Evolutionary conservation across 2,797 vertebrate genomes (phyloP), one percentile per base, ranked within the genome.

Genomic region (Echiichthys vipera): DNA sequence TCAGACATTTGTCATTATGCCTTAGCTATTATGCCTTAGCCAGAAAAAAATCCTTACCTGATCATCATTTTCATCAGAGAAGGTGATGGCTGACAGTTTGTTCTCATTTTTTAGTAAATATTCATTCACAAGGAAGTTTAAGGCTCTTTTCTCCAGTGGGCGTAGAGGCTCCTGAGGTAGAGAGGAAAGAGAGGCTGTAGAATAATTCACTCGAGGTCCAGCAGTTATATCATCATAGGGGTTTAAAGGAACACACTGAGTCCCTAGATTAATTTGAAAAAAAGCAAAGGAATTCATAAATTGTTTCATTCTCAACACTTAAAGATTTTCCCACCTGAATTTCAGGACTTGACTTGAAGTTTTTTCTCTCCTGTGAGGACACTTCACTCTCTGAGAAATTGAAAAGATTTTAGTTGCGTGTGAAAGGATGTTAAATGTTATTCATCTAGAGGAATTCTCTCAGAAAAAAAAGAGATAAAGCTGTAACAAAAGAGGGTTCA

Each of bases 81-180:
- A 99, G 7, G 98, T 99, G 93, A 99, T 99, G 87, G 98, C 95
- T 32, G 98, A 97, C 76, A 99, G 97, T 85, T 99, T 99, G 93
- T 97, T 96, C 86, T 98, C 97, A 88, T 97, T 98, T 94, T 98
- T 98, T 93, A 99, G 95, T 94, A 99, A 97, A 96, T 97, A 99
- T 90, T 99, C 98, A 93, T 99, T 99, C 87, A 99, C 98, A 93
- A 99, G 95, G 95, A 99, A 99, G 95, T 99, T 99, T 94, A 99
- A 96, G 92, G 98, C 98, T 97, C 97, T 96, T 95, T 99, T 99
- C 92, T 99, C 98, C 94, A 99, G 96, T 92, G 96, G 95, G 89
- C 97, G 97, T 90, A 98, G 96, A 71, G 97, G 96, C 87, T 99
- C 98, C 98, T 99, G 90, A 40, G 69, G 66, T 37, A 81, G 53